These are phyloP conservation scores for Perodicticus potto DNA, from an alignment of 2,797 vertebrate genomes.

Conservation along the genomic window DNA sequence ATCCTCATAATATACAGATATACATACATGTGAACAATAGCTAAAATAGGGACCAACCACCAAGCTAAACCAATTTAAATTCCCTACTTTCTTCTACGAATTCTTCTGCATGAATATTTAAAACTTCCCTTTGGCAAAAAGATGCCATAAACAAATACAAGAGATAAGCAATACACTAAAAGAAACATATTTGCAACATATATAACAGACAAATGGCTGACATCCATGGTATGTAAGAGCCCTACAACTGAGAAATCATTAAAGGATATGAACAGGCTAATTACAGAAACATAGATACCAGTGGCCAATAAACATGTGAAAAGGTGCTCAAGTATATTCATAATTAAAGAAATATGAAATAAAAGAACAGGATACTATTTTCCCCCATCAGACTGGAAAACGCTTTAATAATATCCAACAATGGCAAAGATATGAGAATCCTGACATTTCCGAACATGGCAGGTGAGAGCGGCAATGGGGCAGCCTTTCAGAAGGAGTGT, in stretches of 20 bases:
- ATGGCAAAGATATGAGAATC: neutral
- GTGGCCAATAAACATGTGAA: neutral
- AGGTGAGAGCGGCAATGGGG: neutral
- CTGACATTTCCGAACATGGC: accelerated
- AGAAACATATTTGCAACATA: neutral
- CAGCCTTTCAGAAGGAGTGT: neutral
- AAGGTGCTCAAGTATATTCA: neutral
- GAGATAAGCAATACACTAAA: neutral
- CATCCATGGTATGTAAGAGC: neutral
- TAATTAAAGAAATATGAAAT: slow-evolving; percentile 9
- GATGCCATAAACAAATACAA: neutral
- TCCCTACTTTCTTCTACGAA: neutral
- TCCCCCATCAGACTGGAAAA: neutral
- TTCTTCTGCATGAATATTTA: slow-evolving; percentile 28
- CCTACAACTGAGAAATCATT: neutral
- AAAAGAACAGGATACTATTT: neutral
- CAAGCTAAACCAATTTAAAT: slow-evolving; percentile 4
- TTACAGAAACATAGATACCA: slow-evolving; percentile 13
- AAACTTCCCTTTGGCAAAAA: slow-evolving; percentile 50
- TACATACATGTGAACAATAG: neutral
- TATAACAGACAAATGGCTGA: slow-evolving; percentile 8
- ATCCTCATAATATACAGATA: neutral
- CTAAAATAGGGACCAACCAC: neutral
- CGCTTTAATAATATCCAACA: neutral
- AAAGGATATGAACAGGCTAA: neutral